Evolutionary conservation across 23 tunicate species (phyloP), one percentile per base, ranked within the genome.

Genomic region (Styela clava): DNA sequence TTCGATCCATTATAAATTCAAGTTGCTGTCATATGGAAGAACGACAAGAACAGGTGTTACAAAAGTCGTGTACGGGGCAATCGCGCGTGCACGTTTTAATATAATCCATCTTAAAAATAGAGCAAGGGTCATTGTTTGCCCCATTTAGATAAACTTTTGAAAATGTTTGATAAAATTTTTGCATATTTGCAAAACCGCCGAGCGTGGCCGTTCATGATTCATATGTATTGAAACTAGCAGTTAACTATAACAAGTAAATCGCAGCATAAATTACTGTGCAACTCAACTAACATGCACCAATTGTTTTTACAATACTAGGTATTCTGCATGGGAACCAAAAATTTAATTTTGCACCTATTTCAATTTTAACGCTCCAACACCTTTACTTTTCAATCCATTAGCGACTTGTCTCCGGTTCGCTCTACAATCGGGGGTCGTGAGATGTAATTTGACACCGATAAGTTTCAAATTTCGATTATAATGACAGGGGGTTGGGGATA

Each of bases 1-100:
- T n/a, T n/a, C n/a, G 9, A 64, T 64, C 69, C 5, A 64, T 64
- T 64, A 64, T 25, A 27, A 27, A 25, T 64, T 25, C 5, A 3
- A 9, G 18, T 64, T 64, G 69, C 31, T 64, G 69, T 64, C 69
- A 64, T 24, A 64, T 16, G 69, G 9, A 7, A 12, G 16, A 9
- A 64, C 31, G 5, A 16, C n/a, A n/a, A 64, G 18, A 64, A 27
- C 69, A 64, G 69, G 69, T 64, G 69, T 64, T 64, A 64, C 69
- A 3, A 64, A 25, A 25, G 31, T 27, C 69, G 69, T 16, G 18
- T 3, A 64, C 9, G 56, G 56, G 56, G 56, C 56, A 44, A 44
- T 44, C 56, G 56, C 12, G 56, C 56, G 56, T 44, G 56, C 56
- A 44, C 56, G 56, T 44, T 44, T 44, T 44, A 44, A 12, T 5